Base-by-base conservation (phyloP, 2,113 vertebrate species). In the Platysternon megacephalum region DNA sequence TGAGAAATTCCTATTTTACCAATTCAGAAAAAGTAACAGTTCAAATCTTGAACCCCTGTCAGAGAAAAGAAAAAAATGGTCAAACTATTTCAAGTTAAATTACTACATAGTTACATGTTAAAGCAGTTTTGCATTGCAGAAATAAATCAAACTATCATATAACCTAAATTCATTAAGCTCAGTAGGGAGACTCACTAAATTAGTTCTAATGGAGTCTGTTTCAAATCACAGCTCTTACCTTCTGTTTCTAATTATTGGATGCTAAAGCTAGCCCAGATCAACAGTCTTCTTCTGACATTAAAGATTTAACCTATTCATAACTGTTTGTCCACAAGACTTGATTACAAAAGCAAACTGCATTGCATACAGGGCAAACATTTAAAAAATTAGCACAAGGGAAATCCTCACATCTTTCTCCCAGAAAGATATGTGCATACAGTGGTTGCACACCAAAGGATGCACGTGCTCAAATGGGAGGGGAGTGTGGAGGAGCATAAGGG, bases 201-300 rank as follows among this genome's bases (percentile, higher is more conserved):
- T 89, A 49, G 35, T 85, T 93, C 49, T 51, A 76, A 55, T 52
- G 42, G 53, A 65, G 9, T 46, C 52, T 49, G 3, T 4, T 56
- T 95, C 78, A 95, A 68, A 83, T 49, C 61, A 61, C 6, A 85
- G 14, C 2, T 82, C 88, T 78, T 10, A 24, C n/a, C 26, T 5
- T 79, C 83, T 89, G 2, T 89, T 97, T 93, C 46, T 79, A 49
- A n/a, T 49, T 89, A 65, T 11, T 56, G 32, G 56, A 49, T 61
- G 22, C 19, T 44, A 85, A 87, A 83, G 1, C 35, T 65, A 92
- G 93, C 65, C 4, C 29, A 87, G 16, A 55, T 1, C 58, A 46
- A 46, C 5, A 55, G 52, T 5, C 1, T 2, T 4, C 7, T 82
- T 94, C 35, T 80, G 58, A 81, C 39, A 76, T 79, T 89, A 35